Conservation (phyloP, 2,888 invertebrate genomes). For the Creontiades dilutus region DNA sequence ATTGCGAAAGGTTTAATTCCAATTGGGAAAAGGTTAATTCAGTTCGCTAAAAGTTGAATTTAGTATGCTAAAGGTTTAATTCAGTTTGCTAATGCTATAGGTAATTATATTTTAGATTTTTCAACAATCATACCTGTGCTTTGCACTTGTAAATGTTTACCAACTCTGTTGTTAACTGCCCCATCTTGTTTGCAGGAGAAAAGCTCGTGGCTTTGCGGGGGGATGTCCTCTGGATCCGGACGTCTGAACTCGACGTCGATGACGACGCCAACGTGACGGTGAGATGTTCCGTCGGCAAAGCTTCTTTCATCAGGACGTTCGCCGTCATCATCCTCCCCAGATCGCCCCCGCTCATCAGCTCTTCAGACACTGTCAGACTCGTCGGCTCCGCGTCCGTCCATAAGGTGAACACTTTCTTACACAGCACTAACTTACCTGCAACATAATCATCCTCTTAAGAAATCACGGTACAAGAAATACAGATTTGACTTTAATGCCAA, state of each 20-base stretch:
- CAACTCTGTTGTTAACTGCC: not conserved
- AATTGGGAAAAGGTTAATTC: too few species aligned
- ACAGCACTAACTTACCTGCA: too few species aligned
- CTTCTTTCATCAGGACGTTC: not conserved
- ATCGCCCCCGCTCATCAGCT: not conserved
- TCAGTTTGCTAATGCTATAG: too few species aligned
- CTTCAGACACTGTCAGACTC: not conserved
- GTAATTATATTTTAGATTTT: too few species aligned
- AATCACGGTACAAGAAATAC: too few species aligned
- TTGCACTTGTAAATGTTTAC: too few species aligned
- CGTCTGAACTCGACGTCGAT: not conserved
- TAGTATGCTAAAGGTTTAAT: too few species aligned
- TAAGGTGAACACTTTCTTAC: constrained; percentile 16
- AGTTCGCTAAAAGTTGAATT: too few species aligned
- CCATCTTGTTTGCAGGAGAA: constrained; percentile 5
- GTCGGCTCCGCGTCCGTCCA: not conserved
- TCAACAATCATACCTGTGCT: too few species aligned
- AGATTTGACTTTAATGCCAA: too few species aligned
- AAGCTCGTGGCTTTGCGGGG: not conserved
- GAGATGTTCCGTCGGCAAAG: not conserved
- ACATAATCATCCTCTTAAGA: too few species aligned
- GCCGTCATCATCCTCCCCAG: not conserved
- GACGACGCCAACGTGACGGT: constrained; percentile 6
- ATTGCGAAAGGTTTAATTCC: too few species aligned
- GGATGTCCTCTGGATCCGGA: constrained; percentile 37